Evolutionary conservation across 2,797 vertebrate species (phyloP).

Genomic region (Cyclura pinguis): DNA sequence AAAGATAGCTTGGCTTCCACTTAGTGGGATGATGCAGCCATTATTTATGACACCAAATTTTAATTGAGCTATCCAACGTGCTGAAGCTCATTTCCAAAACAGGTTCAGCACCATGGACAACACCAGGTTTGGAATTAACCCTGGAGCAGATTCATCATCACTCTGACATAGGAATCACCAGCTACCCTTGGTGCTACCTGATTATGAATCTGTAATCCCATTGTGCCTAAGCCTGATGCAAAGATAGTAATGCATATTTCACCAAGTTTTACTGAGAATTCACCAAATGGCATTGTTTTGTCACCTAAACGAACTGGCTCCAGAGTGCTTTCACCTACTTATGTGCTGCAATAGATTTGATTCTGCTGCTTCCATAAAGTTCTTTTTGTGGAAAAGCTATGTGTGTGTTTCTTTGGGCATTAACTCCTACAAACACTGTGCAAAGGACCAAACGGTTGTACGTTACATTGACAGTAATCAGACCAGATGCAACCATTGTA

Average conservation of each 20-base stretch:
- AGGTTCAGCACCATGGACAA: too few relatives aligned
- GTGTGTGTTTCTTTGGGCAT: background rate
- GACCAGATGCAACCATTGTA: background rate
- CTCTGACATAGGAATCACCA: too few relatives aligned
- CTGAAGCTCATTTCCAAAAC: too few relatives aligned
- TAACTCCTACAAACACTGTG: background rate
- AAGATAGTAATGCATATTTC: slow-evolving; percentile 15
- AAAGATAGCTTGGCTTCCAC: too few relatives aligned
- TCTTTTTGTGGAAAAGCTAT: slow-evolving; percentile 14
- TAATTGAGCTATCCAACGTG: too few relatives aligned
- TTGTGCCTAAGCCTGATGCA: slow-evolving; percentile 13
- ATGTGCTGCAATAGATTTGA: background rate
- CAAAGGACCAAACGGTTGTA: background rate
- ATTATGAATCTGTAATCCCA: background rate
- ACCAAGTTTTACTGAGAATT: background rate
- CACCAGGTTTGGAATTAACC: too few relatives aligned
- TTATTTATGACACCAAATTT: too few relatives aligned
- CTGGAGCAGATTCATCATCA: too few relatives aligned
- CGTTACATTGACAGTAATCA: background rate
- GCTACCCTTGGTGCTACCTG: too few relatives aligned
- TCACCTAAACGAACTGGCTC: slow-evolving; percentile 12
- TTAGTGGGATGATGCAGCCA: too few relatives aligned
- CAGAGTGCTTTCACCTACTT: slow-evolving; percentile 4
- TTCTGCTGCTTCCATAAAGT: slow-evolving; percentile 53
- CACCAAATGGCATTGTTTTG: background rate